Base-by-base conservation (phyloP, 2,888 invertebrate species). In the Agriopis aurantiaria region DNA sequence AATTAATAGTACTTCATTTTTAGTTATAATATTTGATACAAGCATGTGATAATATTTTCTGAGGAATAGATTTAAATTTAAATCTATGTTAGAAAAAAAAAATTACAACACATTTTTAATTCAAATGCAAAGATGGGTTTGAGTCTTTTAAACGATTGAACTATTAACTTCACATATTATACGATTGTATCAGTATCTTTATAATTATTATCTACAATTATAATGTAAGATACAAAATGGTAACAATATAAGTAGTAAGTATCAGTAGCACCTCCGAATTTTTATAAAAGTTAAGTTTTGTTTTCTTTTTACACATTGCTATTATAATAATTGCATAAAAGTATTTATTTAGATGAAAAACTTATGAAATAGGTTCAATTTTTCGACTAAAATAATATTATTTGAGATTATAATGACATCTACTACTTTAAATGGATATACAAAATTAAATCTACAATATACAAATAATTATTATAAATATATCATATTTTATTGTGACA, bases 211-310 rank as follows among this genome's bases (percentile, higher is more conserved):
- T 84, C 78, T 84, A 85, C 68, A 82, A 86, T 79, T 80, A 80
- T 84, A 80, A 82, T 72, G 83, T 81, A 85, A 82, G 81, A 86
- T 84, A 86, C 84, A 83, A 78, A 84, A 88, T 91, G 92, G 92
- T 92, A 92, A 92, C 91, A 65, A 62, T 83, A 68, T 48, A 33
- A 33, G 3, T 33, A 68, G 11, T 64, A 57, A 64, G 9, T 57
- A 64, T 84, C 84, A 81, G 78, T 88, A 92, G 91, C 91, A 92
- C 90, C 91, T 86, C 81, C 80, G 53, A 82, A 80, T 82, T 82
- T 85, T 84, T 85, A 83, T 59, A 58, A 40, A 62, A 72, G 72
- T 74, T 80, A 78, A 71, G 73, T 72, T 66, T 72, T 74, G 76
- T 69, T 78, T 80, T 53, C 4, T 68, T 69, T 68, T 33, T 62